Evolutionary conservation across 2,888 invertebrate genomes (phyloP).

Genomic region (Pollenia labialis): DNA sequence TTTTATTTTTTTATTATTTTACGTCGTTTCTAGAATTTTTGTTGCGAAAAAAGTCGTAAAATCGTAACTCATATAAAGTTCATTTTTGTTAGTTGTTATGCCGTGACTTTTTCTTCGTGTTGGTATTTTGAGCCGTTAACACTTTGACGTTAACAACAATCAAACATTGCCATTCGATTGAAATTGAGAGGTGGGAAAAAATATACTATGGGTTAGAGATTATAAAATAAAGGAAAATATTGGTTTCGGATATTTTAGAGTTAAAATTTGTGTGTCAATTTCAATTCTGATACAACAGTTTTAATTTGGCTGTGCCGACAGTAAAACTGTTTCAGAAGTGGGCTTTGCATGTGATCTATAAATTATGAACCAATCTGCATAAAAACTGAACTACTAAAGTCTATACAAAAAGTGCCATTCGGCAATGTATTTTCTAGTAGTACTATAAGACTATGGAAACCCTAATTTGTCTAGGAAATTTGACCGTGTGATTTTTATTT

Average conservation of each 20-base stretch:
- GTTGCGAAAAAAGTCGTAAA: slow-evolving; percentile 65
- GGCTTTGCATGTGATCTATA: no score
- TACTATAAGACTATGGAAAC: no score
- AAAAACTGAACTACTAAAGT: no score
- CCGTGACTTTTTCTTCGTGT: slow-evolving; percentile 73
- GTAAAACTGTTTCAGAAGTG: no score
- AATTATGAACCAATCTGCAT: no score
- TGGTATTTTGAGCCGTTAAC: slow-evolving; percentile 68
- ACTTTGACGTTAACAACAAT: slow-evolving; percentile 66
- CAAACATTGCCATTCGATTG: slow-evolving; percentile 60
- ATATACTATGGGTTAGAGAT: slow-evolving; percentile 18
- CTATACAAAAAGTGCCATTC: no score
- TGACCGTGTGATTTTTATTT: no score
- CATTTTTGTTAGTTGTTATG: slow-evolving; percentile 66
- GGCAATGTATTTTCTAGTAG: no score
- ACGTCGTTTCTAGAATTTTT: slow-evolving; percentile 10
- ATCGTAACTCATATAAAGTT: slow-evolving; percentile 76
- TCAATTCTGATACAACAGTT: background rate
- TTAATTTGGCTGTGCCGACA: background rate
- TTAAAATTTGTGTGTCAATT: background rate
- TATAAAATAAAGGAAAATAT: background rate
- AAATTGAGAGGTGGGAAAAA: slow-evolving; percentile 1
- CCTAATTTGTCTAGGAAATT: no score
- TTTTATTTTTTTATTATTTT: slow-evolving; percentile 56
- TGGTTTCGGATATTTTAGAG: background rate